A percentile compares a stretch with the other conserved stretches of the same genome.
Conservation (phyloP, 2,113 vertebrate species). For the Phocoena sinus region DNA sequence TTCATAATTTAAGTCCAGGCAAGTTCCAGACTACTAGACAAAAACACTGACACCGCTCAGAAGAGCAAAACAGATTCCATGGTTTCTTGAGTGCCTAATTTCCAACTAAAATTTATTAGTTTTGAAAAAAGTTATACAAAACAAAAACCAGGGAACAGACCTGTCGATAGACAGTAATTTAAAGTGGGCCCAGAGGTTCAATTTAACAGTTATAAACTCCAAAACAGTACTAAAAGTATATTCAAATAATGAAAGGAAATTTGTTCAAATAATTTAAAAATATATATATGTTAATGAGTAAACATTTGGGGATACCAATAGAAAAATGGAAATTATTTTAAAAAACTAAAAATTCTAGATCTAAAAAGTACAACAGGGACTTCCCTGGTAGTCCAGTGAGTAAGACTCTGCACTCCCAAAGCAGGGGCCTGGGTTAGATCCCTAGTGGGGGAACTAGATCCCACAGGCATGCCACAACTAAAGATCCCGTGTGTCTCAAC, state of each 20-base stretch:
- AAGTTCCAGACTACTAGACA: neutral
- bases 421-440: no score
- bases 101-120: neutral
- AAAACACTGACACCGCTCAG: neutral
- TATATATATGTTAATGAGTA: neutral
- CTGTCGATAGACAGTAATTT: neutral
- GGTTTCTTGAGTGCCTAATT: neutral
- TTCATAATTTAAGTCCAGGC: neutral
- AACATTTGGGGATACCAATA: neutral
- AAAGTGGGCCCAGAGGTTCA: neutral
- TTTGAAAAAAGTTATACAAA: neutral
- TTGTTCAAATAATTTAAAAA: neutral
- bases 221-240: neutral
- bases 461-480: no score
- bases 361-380: neutral
- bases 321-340: neutral
- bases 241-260: neutral
- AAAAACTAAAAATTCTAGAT: neutral
- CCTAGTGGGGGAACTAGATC: no score
- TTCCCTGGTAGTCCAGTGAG: no score
- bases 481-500: no score
- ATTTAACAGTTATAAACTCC: neutral
- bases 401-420: no score
- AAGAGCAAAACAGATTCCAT: neutral
- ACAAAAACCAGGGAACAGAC: neutral